Percentiles rank a stretch among this genome's conserved stretches.
Conservation (phyloP, 2,797 vertebrate species). For the Aotus griseimembra region DNA sequence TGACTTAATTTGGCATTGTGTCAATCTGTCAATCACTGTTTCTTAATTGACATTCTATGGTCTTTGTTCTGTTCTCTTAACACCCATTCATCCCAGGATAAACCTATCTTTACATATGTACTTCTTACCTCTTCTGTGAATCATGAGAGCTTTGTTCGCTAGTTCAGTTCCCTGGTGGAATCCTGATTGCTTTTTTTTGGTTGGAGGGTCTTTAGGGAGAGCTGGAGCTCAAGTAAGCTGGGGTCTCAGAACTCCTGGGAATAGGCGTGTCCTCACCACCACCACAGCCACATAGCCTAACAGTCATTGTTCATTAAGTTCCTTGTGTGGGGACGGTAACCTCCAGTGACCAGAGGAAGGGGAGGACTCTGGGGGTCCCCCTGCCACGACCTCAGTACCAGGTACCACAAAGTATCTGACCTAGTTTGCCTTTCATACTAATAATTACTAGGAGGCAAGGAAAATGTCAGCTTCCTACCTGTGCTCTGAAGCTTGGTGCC, state of each 20-base stretch:
- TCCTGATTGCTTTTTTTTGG: not conserved
- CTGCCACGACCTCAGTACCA: not conserved
- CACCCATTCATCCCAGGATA: not conserved
- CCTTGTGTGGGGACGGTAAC: not conserved
- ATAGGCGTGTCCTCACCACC: not conserved
- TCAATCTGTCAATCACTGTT: not conserved
- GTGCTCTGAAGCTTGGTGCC: not conserved
- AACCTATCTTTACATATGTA: accelerated
- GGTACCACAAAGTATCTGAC: not conserved
- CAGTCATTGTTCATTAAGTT: not conserved
- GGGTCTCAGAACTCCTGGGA: not conserved
- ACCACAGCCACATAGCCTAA: not conserved
- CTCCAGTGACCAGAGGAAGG: not conserved
- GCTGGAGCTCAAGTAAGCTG: not conserved
- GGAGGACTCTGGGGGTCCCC: not conserved
- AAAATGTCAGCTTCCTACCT: not conserved
- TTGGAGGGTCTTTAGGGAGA: not conserved
- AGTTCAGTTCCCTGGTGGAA: not conserved
- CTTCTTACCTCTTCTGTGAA: not conserved
- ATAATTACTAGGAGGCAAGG: not conserved
- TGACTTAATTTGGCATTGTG: not conserved
- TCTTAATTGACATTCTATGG: not conserved
- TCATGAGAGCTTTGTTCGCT: not conserved
- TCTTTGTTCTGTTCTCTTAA: not conserved
- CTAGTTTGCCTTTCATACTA: not conserved